These are phyloP conservation scores for Papilio elwesi DNA, from an alignment of 2,888 invertebrate species.

Conservation along the genomic window DNA sequence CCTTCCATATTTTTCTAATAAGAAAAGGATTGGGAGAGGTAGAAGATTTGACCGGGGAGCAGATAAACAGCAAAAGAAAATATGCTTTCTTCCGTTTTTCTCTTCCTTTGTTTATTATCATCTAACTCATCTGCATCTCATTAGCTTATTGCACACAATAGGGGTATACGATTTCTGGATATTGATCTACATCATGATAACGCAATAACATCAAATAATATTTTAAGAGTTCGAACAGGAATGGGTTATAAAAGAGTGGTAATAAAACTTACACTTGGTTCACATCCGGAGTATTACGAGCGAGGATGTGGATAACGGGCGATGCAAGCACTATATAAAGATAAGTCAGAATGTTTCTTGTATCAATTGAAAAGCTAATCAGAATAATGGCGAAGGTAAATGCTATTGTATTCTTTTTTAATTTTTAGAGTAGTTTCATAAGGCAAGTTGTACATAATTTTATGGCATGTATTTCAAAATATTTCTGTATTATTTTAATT, in stretches of 20 bases:
- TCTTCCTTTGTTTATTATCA: no score
- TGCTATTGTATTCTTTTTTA: neutral
- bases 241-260: neutral
- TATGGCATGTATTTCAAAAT: neutral
- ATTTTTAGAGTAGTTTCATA: neutral
- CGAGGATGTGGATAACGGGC: neutral
- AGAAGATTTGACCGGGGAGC: no score
- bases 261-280: conserved; percentile 1
- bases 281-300: neutral
- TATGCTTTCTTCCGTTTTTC: no score
- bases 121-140: no score
- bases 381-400: conserved; percentile 20
- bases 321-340: neutral
- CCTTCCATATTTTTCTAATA: no score
- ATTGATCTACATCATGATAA: no score
- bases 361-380: conserved; percentile 11
- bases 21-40: no score
- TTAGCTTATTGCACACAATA: no score
- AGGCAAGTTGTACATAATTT: neutral
- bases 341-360: conserved; percentile 8
- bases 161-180: no score
- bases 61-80: no score
- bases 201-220: neutral
- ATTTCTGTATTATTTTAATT: neutral
- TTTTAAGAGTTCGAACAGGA: neutral